Percentiles rank a stretch among this genome's conserved stretches.
These are phyloP conservation scores for Noturus placidus DNA, from an alignment of 2,113 vertebrate genomes.

Conservation along the genomic window DNA sequence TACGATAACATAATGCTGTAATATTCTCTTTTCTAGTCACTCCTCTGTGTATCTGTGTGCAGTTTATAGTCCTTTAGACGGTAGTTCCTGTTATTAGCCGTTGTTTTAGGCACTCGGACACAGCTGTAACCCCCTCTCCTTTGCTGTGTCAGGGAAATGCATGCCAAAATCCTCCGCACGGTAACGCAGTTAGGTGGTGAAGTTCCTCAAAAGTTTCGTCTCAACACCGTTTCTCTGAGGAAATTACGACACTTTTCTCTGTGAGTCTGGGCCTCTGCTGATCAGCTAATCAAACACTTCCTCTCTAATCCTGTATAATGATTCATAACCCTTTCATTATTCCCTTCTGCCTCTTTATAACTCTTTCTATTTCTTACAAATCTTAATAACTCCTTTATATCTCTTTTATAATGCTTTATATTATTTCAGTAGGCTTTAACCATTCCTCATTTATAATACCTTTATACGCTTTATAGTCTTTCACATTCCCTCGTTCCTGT, in stretches of 20 bases:
- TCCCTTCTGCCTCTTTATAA: not conserved
- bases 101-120: not conserved
- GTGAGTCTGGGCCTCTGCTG: slow-evolving; percentile 72
- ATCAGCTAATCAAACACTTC: slow-evolving; percentile 60
- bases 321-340: not conserved
- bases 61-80: not conserved
- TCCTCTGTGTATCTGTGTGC: not conserved
- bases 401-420: not conserved
- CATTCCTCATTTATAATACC: not conserved
- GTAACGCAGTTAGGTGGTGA: slow-evolving; percentile 80
- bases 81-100: not conserved
- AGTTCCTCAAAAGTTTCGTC: slow-evolving; percentile 79
- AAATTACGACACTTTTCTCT: slow-evolving; percentile 71
- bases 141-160: slow-evolving; percentile 48
- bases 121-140: slow-evolving; percentile 14
- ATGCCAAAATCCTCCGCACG: slow-evolving; percentile 69
- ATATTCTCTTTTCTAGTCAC: not conserved
- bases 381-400: too few species aligned
- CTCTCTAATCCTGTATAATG: not conserved
- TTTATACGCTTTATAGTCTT: not conserved
- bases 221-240: slow-evolving; percentile 75
- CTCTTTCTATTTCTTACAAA: too few species aligned
- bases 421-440: not conserved
- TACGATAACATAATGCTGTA: not conserved
- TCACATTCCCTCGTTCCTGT: not conserved